phyloP scores from a whole-genome alignment of 2,113 vertebrate species.

The Rhombomys opimus region DNA sequence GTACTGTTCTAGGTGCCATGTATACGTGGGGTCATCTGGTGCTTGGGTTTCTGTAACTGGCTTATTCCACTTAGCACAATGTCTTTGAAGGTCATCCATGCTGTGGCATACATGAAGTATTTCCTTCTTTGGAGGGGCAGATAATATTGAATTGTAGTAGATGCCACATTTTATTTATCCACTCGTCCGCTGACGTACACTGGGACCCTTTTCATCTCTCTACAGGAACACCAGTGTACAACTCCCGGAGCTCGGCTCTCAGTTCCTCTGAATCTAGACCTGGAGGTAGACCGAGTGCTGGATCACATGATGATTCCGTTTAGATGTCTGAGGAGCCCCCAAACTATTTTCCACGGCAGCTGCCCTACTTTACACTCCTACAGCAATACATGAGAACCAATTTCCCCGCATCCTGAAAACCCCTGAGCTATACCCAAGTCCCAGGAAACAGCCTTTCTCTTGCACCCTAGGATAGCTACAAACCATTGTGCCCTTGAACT shows the following conservation, averaged over 20 bases:
- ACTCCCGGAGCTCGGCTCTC: background rate
- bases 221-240: background rate
- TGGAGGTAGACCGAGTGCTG: background rate
- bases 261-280: background rate
- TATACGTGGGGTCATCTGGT: background rate
- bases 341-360: background rate
- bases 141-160: background rate
- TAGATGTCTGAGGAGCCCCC: background rate
- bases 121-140: background rate
- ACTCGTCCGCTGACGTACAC: background rate
- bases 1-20: background rate
- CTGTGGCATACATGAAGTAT: background rate
- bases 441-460: background rate
- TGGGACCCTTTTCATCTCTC: background rate
- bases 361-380: background rate
- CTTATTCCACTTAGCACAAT: conserved; percentile 34
- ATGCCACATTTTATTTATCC: background rate
- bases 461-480: background rate
- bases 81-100: background rate
- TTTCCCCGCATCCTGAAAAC: background rate
- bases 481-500: background rate
- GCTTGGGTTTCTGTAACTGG: background rate
- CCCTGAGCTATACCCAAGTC: background rate
- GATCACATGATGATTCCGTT: background rate
- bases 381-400: background rate